Evolutionary conservation across 2,888 invertebrate species (phyloP).

Genomic region (Sphecodes monilicornis): DNA sequence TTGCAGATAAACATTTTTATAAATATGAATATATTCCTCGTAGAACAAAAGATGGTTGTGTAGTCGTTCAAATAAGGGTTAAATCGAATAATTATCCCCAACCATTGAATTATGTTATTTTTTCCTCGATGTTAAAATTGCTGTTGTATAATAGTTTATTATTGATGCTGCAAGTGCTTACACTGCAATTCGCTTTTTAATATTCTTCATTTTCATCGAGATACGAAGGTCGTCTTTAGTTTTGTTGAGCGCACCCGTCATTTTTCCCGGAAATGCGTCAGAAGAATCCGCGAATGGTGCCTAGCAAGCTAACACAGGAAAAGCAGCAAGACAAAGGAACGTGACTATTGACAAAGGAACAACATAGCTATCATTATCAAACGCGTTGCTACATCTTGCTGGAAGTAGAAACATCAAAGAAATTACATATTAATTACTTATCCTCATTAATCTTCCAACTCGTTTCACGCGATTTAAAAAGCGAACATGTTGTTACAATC

Average conservation of each 20-base stretch:
- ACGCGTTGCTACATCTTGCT: background rate
- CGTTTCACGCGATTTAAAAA: background rate
- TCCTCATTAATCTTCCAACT: background rate
- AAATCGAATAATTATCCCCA: background rate
- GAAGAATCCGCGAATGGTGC: background rate
- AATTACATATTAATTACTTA: background rate
- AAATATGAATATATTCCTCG: background rate
- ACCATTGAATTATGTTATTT: background rate
- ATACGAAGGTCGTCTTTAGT: background rate
- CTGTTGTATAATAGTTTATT: background rate
- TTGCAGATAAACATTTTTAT: too few relatives aligned
- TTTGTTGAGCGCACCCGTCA: background rate
- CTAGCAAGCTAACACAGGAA: background rate
- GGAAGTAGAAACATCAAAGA: background rate
- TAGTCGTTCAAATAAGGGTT: too few relatives aligned
- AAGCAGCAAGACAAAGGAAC: background rate
- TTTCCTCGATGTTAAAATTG: background rate
- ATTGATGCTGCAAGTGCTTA: background rate
- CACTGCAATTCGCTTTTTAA: background rate
- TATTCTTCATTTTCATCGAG: background rate
- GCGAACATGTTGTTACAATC: background rate
- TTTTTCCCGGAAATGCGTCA: constrained; percentile 34
- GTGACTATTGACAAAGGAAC: background rate
- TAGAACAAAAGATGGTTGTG: too few relatives aligned
- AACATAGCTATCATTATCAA: background rate